Percentiles rank a stretch among this genome's conserved stretches.
These are phyloP conservation scores for Bufo bufo DNA, from an alignment of 2,113 vertebrate genomes.

Conservation along the genomic window DNA sequence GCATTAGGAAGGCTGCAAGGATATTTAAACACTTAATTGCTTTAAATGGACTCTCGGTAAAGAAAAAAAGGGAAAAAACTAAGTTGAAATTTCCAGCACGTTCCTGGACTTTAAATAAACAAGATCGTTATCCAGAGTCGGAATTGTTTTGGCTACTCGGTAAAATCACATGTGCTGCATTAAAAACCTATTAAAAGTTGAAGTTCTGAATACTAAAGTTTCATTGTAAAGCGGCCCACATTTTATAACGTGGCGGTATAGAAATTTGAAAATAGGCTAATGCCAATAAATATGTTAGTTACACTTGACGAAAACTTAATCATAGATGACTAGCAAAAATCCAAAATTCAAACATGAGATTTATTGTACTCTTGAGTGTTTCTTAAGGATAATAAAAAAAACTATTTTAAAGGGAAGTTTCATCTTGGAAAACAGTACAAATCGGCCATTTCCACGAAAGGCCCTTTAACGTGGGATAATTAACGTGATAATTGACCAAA, in stretches of 20 bases:
- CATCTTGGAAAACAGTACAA: too few relatives aligned
- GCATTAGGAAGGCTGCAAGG: conserved; percentile 34
- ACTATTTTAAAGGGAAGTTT: not conserved
- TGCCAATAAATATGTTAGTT: conserved; percentile 9
- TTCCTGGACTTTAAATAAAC: conserved; percentile 43
- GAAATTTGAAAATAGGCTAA: conserved; percentile 1
- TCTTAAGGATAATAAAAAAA: too few relatives aligned
- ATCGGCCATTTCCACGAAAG: too few relatives aligned
- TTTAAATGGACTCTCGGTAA: conserved; percentile 34
- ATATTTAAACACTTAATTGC: conserved; percentile 44
- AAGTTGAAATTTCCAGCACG: conserved; percentile 34
- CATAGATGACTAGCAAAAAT: not conserved
- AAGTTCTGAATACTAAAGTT: conserved; percentile 9
- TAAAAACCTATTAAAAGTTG: conserved; percentile 31
- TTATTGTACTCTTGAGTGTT: too few relatives aligned
- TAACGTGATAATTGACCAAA: too few relatives aligned
- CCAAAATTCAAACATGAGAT: too few relatives aligned
- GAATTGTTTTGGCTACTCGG: conserved; percentile 42
- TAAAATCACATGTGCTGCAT: conserved; percentile 35
- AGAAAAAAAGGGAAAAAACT: not conserved
- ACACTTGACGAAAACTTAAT: not conserved
- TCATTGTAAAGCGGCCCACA: not conserved
- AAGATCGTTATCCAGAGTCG: conserved; percentile 18
- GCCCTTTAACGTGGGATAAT: too few relatives aligned
- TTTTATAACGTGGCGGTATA: not conserved